A percentile compares a stretch with the other conserved stretches of the same genome.
Conservation (phyloP, 2,888 invertebrate genomes). For the Tyria jacobaeae region DNA sequence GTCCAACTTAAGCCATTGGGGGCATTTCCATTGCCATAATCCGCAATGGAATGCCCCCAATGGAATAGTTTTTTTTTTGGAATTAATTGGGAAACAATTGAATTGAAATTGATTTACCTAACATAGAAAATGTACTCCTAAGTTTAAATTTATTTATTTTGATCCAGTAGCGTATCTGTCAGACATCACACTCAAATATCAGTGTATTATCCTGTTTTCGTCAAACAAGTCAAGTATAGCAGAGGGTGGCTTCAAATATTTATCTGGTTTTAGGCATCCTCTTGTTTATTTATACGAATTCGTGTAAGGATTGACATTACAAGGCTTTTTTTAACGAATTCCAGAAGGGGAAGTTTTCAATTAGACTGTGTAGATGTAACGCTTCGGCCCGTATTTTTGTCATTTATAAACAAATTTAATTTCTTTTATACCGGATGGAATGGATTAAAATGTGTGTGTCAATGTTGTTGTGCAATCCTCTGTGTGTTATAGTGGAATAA, state of each 20-base stretch:
- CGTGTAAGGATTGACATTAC: background rate
- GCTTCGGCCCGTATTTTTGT: background rate
- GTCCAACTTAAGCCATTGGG: no score
- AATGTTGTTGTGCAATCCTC: no score
- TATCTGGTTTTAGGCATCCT: background rate
- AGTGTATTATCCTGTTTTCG: background rate
- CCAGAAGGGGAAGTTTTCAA: background rate
- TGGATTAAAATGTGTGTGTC: no score
- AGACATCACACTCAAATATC: background rate
- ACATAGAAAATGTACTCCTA: no score
- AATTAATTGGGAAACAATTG: no score
- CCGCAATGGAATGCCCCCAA: no score
- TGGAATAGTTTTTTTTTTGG: no score
- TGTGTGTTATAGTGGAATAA: no score
- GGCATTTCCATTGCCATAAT: no score
- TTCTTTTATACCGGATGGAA: background rate
- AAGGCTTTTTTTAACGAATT: background rate
- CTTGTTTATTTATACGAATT: background rate
- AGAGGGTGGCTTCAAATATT: background rate
- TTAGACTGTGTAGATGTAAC: background rate
- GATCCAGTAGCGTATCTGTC: background rate
- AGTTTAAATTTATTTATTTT: background rate
- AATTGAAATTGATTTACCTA: no score
- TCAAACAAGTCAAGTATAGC: background rate
- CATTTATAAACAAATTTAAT: background rate